Percentiles rank a stretch among this genome's conserved stretches.
Evolutionary conservation across 2,888 invertebrate genomes (phyloP).

Genomic region (Atrina japonica): DNA sequence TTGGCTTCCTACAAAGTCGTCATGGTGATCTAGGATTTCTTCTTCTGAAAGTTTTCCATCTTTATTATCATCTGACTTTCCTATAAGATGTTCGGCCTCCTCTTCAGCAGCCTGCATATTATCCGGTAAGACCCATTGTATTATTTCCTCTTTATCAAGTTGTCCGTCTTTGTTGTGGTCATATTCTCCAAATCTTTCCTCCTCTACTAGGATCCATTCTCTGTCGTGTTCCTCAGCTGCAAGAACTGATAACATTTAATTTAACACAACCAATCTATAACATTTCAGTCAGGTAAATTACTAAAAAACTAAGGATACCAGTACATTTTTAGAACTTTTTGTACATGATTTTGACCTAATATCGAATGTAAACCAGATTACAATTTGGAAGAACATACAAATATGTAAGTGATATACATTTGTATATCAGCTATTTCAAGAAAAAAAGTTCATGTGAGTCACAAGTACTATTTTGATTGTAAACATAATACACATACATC

Average conservation of each 20-base stretch:
- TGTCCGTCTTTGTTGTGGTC: slow-evolving; percentile 92
- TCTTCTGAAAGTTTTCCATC: slow-evolving; percentile 93
- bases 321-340: not conserved
- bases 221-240: slow-evolving; percentile 55
- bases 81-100: slow-evolving; percentile 94
- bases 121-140: slow-evolving; percentile 93
- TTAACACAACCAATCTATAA: not conserved
- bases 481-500: too few species aligned
- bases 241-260: too few species aligned
- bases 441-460: too few species aligned
- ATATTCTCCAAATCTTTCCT: slow-evolving; percentile 81
- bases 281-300: not conserved
- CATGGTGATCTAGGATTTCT: slow-evolving; percentile 95
- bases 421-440: too few species aligned
- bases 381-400: too few species aligned
- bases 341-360: too few species aligned
- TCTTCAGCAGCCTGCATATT: slow-evolving; percentile 91
- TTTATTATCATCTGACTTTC: slow-evolving; percentile 74
- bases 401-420: too few species aligned
- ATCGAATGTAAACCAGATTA: too few species aligned
- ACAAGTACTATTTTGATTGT: too few species aligned
- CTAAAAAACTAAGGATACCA: not conserved
- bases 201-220: slow-evolving; percentile 67
- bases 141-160: slow-evolving; percentile 89
- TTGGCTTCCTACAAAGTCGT: slow-evolving; percentile 98